Conservation (phyloP, 2,888 invertebrate genomes). For the Cataglyphis livida region DNA sequence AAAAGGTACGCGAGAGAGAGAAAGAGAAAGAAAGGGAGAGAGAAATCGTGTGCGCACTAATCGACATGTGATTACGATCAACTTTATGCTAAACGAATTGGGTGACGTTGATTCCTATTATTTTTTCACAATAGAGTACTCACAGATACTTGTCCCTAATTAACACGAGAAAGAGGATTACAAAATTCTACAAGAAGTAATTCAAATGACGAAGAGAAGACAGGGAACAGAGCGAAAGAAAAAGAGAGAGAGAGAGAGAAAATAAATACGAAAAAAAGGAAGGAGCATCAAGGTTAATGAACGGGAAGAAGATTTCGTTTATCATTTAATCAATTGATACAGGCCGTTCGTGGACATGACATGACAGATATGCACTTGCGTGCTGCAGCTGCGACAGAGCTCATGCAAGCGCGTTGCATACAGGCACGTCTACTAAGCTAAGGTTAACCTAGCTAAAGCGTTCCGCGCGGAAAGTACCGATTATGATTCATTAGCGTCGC, state of each 20-base stretch:
- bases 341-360: slow-evolving; percentile 11
- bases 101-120: slow-evolving; percentile 43
- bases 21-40: neutral
- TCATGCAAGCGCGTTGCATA: slow-evolving; percentile 30
- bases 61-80: slow-evolving; percentile 40
- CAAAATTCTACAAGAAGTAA: slow-evolving; percentile 26
- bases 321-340: slow-evolving; percentile 71
- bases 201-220: slow-evolving; percentile 1
- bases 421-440: slow-evolving; percentile 59
- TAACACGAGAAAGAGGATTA: slow-evolving; percentile 41
- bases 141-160: slow-evolving; percentile 39
- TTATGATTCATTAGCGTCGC: slow-evolving; percentile 72
- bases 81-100: slow-evolving; percentile 47
- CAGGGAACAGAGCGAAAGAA: neutral
- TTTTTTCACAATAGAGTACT: slow-evolving; percentile 39
- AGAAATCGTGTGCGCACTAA: slow-evolving; percentile 36
- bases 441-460: slow-evolving; percentile 64
- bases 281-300: slow-evolving; percentile 59
- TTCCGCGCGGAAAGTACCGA: slow-evolving; percentile 68
- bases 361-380: neutral
- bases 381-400: slow-evolving; percentile 38
- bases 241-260: neutral
- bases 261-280: neutral
- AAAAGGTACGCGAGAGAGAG: neutral
- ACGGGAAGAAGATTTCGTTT: slow-evolving; percentile 66